phyloP scores from a whole-genome alignment of 2,888 invertebrate genomes.

The Aproaerema taeniolella region DNA sequence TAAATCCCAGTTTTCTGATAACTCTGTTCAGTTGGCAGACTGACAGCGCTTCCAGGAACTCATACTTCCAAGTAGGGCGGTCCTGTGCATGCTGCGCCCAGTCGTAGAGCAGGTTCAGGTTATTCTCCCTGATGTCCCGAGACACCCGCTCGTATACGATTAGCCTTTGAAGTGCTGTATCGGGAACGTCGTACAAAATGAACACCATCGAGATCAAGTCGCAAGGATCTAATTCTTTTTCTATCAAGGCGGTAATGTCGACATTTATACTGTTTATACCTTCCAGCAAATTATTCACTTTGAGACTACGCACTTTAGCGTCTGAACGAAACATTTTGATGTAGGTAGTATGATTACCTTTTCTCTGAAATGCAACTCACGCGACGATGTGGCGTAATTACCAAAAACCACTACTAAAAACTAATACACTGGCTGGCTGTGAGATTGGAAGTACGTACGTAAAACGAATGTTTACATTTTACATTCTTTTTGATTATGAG shows the following conservation, averaged over 20 bases:
- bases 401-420: too few species aligned
- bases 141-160: conserved; percentile 50
- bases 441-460: too few species aligned
- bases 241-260: conserved; percentile 47
- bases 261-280: conserved; percentile 41
- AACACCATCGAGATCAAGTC: conserved; percentile 63
- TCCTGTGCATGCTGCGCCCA: conserved; percentile 53
- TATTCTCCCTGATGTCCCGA: conserved; percentile 37
- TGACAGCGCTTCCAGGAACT: conserved; percentile 60
- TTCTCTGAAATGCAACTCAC: too few species aligned
- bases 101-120: conserved; percentile 50
- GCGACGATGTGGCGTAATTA: too few species aligned
- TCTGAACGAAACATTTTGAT: conserved; percentile 41
- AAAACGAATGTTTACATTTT: too few species aligned
- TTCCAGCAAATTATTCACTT: conserved; percentile 17
- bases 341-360: too few species aligned
- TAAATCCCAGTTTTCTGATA: conserved; percentile 54
- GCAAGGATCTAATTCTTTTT: conserved; percentile 53
- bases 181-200: conserved; percentile 56
- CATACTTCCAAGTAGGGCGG: conserved; percentile 49
- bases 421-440: too few species aligned
- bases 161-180: conserved; percentile 57
- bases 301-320: conserved; percentile 23
- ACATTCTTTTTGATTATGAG: too few species aligned
- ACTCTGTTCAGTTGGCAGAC: conserved; percentile 52